Percentiles rank a stretch among this genome's conserved stretches.
Conservation (phyloP, 1,140 invertebrate genomes). For the Zaprionus nigranus region DNA sequence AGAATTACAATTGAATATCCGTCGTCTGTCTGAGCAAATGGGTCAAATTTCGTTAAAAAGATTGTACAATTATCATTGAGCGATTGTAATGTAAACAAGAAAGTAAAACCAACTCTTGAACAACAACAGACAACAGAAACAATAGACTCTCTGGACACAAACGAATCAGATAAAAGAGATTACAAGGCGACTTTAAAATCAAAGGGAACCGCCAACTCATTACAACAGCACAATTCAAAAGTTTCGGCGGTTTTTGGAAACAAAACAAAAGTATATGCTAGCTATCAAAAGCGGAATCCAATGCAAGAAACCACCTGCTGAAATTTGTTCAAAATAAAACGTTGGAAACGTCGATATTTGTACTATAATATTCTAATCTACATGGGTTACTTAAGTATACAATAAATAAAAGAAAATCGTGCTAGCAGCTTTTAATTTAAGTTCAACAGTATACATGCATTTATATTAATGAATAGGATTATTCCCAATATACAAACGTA, state of each 20-base stretch:
- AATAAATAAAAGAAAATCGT: constrained; percentile 54
- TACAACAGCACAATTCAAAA: constrained; percentile 45
- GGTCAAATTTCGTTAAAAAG: constrained; percentile 40
- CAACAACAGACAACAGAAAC: constrained; percentile 16
- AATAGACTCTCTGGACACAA: not conserved
- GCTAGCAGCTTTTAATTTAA: constrained; percentile 58
- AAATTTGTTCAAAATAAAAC: constrained; percentile 54
- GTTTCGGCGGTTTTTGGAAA: constrained; percentile 51
- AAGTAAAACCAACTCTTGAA: constrained; percentile 8
- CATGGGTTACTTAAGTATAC: constrained; percentile 58
- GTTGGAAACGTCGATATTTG: constrained; percentile 49
- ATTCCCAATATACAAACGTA: constrained; percentile 49
- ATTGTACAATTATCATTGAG: constrained; percentile 48
- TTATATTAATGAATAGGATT: constrained; percentile 69
- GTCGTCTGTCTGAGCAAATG: constrained; percentile 78
- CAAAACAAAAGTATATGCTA: constrained; percentile 52
- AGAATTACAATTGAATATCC: constrained; percentile 76
- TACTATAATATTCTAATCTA: constrained; percentile 65
- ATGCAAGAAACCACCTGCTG: constrained; percentile 80
- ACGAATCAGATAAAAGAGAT: constrained; percentile 37
- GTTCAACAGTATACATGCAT: constrained; percentile 76
- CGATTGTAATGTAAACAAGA: constrained; percentile 61
- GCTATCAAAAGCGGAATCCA: constrained; percentile 63
- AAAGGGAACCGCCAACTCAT: constrained; percentile 24
- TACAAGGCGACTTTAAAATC: constrained; percentile 32